phyloP scores from a whole-genome alignment of 1,140 invertebrate genomes.

The Penaeus vannamei region DNA sequence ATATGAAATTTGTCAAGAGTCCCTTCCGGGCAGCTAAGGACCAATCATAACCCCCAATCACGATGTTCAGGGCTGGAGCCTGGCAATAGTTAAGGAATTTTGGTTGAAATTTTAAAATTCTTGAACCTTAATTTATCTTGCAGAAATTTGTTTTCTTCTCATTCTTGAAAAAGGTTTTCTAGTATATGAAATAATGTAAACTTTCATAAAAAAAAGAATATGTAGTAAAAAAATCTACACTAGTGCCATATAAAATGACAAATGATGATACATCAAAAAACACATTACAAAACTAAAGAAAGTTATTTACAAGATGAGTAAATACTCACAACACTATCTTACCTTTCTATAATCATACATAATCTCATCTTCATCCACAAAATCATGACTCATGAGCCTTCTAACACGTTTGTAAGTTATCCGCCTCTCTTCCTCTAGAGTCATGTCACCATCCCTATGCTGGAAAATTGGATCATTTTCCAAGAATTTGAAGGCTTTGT shows the following conservation, averaged over 20 bases:
- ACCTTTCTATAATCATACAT: conserved; percentile 71
- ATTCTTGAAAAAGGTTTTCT: too few species aligned
- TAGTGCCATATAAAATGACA: background rate
- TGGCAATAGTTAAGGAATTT: conserved; percentile 55
- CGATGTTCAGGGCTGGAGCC: conserved; percentile 70
- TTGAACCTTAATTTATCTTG: too few species aligned
- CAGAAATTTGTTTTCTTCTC: too few species aligned
- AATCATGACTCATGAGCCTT: conserved; percentile 78
- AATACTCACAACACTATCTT: background rate
- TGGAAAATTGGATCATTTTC: conserved; percentile 87
- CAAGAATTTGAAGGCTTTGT: conserved; percentile 84
- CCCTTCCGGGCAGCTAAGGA: conserved; percentile 78
- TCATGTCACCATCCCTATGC: conserved; percentile 74
- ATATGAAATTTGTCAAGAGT: conserved; percentile 77
- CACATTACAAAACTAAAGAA: background rate
- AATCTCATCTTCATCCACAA: conserved; percentile 77
- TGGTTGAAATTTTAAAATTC: too few species aligned
- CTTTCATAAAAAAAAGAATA: conserved; percentile 44
- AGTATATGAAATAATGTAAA: too few species aligned
- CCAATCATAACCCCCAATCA: conserved; percentile 82
- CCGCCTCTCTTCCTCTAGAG: conserved; percentile 81
- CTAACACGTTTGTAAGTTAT: conserved; percentile 78
- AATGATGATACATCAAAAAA: background rate
- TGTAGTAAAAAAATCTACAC: background rate
- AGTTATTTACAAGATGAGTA: background rate